Conservation (phyloP, 1,140 invertebrate species). For the Sesamia nonagrioides region DNA sequence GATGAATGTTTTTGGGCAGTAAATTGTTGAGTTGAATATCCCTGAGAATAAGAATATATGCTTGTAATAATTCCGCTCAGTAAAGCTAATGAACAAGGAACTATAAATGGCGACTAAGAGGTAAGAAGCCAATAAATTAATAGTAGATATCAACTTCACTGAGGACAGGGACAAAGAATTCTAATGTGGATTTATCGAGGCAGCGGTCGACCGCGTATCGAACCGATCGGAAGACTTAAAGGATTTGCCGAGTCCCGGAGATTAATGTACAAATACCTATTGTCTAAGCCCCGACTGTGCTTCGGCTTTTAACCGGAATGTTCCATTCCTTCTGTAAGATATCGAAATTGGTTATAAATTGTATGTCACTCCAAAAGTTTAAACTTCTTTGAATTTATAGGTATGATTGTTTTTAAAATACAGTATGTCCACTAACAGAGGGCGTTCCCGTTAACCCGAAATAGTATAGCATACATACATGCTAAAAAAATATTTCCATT, state of each 20-base stretch:
- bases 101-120: neutral
- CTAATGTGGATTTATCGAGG: slow-evolving; percentile 73
- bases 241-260: slow-evolving; percentile 65
- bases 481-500: too few relatives aligned
- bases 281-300: slow-evolving; percentile 47
- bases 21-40: too few relatives aligned
- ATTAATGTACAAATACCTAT: slow-evolving; percentile 61
- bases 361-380: too few relatives aligned
- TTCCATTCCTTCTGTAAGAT: neutral
- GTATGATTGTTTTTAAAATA: neutral
- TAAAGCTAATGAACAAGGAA: neutral
- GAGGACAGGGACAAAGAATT: slow-evolving; percentile 59
- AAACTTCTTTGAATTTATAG: neutral
- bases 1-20: too few relatives aligned
- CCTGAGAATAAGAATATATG: too few relatives aligned
- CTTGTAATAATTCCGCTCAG: neutral
- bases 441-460: too few relatives aligned
- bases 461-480: too few relatives aligned
- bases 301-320: slow-evolving; percentile 18
- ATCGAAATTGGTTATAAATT: neutral
- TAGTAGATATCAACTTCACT: slow-evolving; percentile 66
- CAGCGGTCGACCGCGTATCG: slow-evolving; percentile 52
- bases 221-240: slow-evolving; percentile 70
- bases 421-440: too few relatives aligned
- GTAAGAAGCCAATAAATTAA: slow-evolving; percentile 67